Evolutionary conservation across 2,888 invertebrate species (phyloP).

Genomic region (Pyrrhosoma nymphula): DNA sequence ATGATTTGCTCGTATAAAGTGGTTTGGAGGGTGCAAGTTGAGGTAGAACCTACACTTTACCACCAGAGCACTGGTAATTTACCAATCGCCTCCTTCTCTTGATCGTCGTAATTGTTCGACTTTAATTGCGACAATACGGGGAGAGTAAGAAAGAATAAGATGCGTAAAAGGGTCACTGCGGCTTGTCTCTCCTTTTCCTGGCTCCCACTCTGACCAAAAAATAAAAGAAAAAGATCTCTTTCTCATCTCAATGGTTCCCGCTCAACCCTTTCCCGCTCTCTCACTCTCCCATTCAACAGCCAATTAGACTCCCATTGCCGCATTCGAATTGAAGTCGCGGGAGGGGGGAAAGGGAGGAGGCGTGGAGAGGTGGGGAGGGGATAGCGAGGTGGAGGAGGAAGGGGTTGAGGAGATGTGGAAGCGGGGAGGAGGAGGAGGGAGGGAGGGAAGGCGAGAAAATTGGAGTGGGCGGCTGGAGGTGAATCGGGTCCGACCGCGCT

Average conservation of each 20-base stretch:
- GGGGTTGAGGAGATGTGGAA: not conserved
- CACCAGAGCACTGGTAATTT: too few species aligned
- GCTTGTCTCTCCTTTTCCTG: not conserved
- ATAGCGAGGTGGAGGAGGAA: slow-evolving; percentile 37
- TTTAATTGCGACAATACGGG: not conserved
- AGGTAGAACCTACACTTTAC: too few species aligned
- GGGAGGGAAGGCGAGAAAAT: slow-evolving; percentile 33
- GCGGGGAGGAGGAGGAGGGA: not conserved
- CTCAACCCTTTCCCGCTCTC: slow-evolving; percentile 9
- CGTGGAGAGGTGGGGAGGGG: not conserved
- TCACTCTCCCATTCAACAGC: slow-evolving; percentile 50
- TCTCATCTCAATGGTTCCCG: slow-evolving; percentile 4
- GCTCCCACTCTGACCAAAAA: not conserved
- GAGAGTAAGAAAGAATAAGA: not conserved
- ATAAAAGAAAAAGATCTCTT: not conserved
- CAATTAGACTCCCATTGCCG: slow-evolving; percentile 44
- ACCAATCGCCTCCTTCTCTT: not conserved
- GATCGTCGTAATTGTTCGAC: not conserved
- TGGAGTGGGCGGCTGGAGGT: slow-evolving; percentile 33
- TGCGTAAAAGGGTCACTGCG: not conserved
- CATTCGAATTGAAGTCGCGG: slow-evolving; percentile 17
- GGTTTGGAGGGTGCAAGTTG: too few species aligned
- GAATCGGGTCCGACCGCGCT: slow-evolving; percentile 68
- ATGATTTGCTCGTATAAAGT: too few species aligned
- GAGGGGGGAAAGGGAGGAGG: not conserved